These are phyloP conservation scores for Latheticus oryzae DNA, from an alignment of 2,888 invertebrate genomes.

Conservation along the genomic window DNA sequence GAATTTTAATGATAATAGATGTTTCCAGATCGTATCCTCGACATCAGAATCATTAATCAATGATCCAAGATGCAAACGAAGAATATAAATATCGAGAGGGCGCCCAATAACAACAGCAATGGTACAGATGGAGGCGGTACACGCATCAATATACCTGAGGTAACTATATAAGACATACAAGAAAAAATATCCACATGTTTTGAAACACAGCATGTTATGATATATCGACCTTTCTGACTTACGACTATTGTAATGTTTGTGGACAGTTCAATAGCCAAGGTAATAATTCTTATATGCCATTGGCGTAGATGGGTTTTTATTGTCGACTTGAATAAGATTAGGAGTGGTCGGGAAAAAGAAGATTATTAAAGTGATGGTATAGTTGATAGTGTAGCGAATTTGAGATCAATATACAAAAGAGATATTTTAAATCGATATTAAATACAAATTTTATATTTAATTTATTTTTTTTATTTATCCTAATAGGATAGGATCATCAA, in stretches of 20 bases:
- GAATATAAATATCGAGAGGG: constrained; percentile 71
- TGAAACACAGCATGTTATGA: constrained; percentile 19
- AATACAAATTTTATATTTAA: no score
- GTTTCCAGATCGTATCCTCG: constrained; percentile 28
- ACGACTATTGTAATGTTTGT: constrained; percentile 26
- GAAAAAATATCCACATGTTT: constrained; percentile 15
- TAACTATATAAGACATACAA: constrained; percentile 25
- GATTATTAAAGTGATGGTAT: no score
- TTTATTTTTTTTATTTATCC: no score
- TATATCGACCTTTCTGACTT: constrained; percentile 16
- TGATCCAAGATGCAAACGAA: constrained; percentile 71
- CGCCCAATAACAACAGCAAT: constrained; percentile 61
- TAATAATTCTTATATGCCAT: constrained; percentile 14
- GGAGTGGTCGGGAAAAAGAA: neutral
- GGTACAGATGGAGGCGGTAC: constrained; percentile 28
- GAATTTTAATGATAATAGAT: constrained; percentile 18
- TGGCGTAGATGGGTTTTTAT: constrained; percentile 13
- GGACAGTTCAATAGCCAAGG: constrained; percentile 35
- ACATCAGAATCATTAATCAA: constrained; percentile 19
- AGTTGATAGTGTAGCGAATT: no score
- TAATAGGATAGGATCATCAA: no score
- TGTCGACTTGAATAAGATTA: neutral
- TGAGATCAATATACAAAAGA: no score
- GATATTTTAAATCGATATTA: no score
- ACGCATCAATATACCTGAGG: constrained; percentile 37